phyloP scores from a whole-genome alignment of 64 coral and sea anemone genomes.

The Pocillopora verrucosa region DNA sequence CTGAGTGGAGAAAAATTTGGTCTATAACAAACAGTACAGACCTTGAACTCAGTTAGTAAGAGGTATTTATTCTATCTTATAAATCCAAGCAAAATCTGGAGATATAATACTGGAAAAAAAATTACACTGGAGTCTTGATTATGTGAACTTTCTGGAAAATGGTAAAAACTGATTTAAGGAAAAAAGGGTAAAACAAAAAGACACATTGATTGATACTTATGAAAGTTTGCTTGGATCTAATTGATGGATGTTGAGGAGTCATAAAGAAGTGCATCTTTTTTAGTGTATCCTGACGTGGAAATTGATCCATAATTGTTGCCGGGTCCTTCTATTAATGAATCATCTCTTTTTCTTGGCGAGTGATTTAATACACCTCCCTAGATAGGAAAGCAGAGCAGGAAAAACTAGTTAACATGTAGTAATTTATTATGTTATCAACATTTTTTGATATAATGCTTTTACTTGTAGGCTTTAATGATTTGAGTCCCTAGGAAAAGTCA shows the following conservation, averaged over 20 bases:
- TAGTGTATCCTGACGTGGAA: conserved; percentile 44
- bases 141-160: not conserved
- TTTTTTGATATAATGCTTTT: no score
- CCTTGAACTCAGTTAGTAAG: no score
- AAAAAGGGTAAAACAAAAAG: no score
- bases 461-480: no score
- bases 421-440: not conserved
- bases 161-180: no score
- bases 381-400: conserved; percentile 11
- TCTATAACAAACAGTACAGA: no score
- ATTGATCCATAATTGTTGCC: conserved; percentile 22
- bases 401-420: not conserved
- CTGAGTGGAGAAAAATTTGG: no score
- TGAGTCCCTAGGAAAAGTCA: no score
- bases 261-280: conserved; percentile 72
- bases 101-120: no score
- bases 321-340: conserved; percentile 1
- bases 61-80: no score
- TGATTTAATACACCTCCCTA: conserved; percentile 81
- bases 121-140: no score
- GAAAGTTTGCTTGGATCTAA: not conserved
- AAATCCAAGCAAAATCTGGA: no score
- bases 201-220: not conserved
- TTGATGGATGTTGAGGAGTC: conserved; percentile 77
- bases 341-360: conserved; percentile 22